Base-by-base conservation (phyloP, 2,797 vertebrate genomes). In the Micromesistius poutassou region DNA sequence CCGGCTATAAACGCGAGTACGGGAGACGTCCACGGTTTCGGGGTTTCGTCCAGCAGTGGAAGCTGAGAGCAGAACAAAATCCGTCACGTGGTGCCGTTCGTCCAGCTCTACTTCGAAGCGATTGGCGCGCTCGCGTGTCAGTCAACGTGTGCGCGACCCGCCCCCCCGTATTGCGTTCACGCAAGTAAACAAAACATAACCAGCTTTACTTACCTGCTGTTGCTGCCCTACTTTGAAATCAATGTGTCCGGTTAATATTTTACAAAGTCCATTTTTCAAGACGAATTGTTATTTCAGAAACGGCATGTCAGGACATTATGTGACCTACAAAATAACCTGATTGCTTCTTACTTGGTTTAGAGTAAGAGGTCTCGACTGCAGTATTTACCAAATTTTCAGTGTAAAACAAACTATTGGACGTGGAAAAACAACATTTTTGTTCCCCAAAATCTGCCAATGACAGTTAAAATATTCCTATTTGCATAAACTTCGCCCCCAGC, bases 161-260 rank as follows among this genome's bases (percentile, higher is more conserved):
- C 31, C 87, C 89, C 76, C 30, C 6, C 13, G 19, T 28, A 16
- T 46, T 31, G 76, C 12, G 82, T 86, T 89, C 86, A 87, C 75
- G 14, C 76, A 86, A 66, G 88, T 89, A 89, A 93, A 91, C 81
- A 90, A 89, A 88, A 87, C 84, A 78, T 74, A 81, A 71, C 55
- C 9, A 3, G 73, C 79, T 77, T 76, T 46, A 46, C 42, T 13
- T 5, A 16, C 72, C 33, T 75, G 1, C 14, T 66, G 28, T 38
- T 75, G 1, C 14, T 66, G 28, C 25, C 74, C 70, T 62, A 16
- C 62, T 79, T 81, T 72, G 10, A 78, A 28, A 81, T 80, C 35
- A 74, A 71, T 76, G n/a, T 5, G 10, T 31, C 0, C 1, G 13
- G 79, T 84, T 85, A 80, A 85, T 86, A 19, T 84, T 85, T 89